Evolutionary conservation across 2,888 invertebrate species (phyloP), one percentile per base, ranked within the genome.

Genomic region (Nephrocerus scutellatus): DNA sequence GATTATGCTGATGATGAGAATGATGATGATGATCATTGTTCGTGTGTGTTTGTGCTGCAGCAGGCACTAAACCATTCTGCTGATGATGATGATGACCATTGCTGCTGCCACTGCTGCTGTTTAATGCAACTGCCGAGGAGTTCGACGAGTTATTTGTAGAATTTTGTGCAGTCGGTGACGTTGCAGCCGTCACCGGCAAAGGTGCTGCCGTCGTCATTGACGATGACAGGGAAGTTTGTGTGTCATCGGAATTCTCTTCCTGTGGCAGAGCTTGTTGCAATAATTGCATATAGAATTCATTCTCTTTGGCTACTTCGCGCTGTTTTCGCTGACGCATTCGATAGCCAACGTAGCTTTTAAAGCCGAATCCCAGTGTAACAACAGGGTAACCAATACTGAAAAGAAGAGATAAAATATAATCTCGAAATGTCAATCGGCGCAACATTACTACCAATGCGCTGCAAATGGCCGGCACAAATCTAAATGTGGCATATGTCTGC

Each of bases 391-490:
- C 87, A 70, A 88, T 84, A 69, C 85, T 85, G 68, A 51, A 76
- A 70, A 43, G 1, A n/a, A n/a, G 19, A 16, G 26, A 16, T n/a
- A n/a, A 22, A 22, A 8, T 22, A 22, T 22, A 10, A 22, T 22
- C 22, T 8, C 10, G 7, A 7, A 22, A 22, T 10, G 22, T 22
- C 8, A 22, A 10, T 10, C 10, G 7, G 10, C 22, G 22, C 22
- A 7, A 22, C 23, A 34, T 21, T 18, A 35, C 76, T 75, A 88
- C 82, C 92, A 93, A 72, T 96, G 93, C 51, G 95, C 93, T 55
- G 95, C 95, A 71, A 96, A 91, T 52, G 95, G 95, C 67, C 92
- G 77, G 73, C 90, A 91, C 56, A 93, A 78, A 72, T 90, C 91
- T 63, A 90, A 74, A 65, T 87, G 85, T 45, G 87, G 86, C 74